Conservation (phyloP, 92 coral and sea anemone species). For the Phenganax marumi region DNA sequence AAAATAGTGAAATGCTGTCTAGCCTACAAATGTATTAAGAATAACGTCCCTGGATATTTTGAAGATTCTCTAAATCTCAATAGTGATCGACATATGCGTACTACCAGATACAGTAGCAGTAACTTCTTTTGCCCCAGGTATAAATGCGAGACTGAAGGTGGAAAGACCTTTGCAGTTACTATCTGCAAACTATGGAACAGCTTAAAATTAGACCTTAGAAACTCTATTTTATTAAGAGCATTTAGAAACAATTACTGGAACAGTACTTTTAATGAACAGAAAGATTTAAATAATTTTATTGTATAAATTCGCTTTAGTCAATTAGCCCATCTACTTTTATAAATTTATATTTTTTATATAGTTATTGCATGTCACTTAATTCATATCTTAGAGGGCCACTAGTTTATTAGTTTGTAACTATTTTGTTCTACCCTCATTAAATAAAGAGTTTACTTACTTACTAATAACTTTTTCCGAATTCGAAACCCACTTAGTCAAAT, state of each 20-base stretch:
- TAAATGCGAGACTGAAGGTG: constrained; percentile 31
- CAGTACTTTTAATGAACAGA: too few relatives aligned
- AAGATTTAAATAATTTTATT: background rate
- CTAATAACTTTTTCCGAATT: background rate
- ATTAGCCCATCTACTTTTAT: too few relatives aligned
- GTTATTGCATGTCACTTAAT: too few relatives aligned
- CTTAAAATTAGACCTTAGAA: constrained; percentile 33
- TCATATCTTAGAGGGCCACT: too few relatives aligned
- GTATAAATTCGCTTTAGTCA: background rate
- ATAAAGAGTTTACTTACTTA: too few relatives aligned
- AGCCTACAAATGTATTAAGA: constrained; percentile 39
- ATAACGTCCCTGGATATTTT: constrained; percentile 31
- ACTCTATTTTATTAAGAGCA: background rate
- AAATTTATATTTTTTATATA: too few relatives aligned
- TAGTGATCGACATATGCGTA: constrained; percentile 31
- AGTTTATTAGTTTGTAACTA: too few relatives aligned
- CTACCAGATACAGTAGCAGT: constrained; percentile 19
- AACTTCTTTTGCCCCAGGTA: constrained; percentile 40
- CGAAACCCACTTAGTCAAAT: constrained; percentile 8
- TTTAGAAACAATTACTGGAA: too few relatives aligned
- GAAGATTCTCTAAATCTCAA: constrained; percentile 42
- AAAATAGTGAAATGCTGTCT: constrained; percentile 48
- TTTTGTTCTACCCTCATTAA: too few relatives aligned
- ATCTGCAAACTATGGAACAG: constrained; percentile 51
- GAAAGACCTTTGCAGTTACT: constrained; percentile 39